Evolutionary conservation across 2,888 invertebrate genomes (phyloP).

Genomic region (Leptinotarsa tumamoca): DNA sequence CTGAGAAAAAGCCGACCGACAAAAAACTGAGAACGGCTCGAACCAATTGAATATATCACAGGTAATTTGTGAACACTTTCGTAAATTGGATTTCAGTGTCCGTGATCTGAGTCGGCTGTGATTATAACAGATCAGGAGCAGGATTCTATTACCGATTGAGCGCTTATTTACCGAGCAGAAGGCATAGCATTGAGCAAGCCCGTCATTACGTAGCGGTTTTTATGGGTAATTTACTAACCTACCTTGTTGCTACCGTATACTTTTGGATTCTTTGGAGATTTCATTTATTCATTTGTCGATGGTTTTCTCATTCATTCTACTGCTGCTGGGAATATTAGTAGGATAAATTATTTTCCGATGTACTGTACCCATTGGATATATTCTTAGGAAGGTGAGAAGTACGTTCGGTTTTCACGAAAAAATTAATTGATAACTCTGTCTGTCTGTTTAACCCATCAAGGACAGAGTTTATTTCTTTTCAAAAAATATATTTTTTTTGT

Average conservation of each 20-base stretch:
- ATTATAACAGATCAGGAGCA: slow-evolving; percentile 52
- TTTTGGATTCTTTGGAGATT: slow-evolving; percentile 37
- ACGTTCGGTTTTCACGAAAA: no score
- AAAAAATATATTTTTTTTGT: no score
- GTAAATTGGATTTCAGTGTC: slow-evolving; percentile 57
- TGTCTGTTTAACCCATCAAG: no score
- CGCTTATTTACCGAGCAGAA: slow-evolving; percentile 50
- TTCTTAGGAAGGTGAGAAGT: no score
- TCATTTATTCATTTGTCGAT: slow-evolving; percentile 37
- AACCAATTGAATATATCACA: slow-evolving; percentile 51
- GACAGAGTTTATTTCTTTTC: no score
- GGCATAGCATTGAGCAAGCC: slow-evolving; percentile 37
- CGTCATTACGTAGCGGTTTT: slow-evolving; percentile 54
- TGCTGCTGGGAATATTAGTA: not conserved
- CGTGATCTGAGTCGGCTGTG: slow-evolving; percentile 52
- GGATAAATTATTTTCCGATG: no score
- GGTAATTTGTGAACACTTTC: slow-evolving; percentile 58
- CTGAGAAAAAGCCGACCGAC: slow-evolving; percentile 23
- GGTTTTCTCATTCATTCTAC: slow-evolving; percentile 27
- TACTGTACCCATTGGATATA: no score
- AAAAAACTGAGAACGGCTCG: slow-evolving; percentile 40
- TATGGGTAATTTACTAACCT: slow-evolving; percentile 53
- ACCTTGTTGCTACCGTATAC: slow-evolving; percentile 54
- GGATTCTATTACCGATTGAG: slow-evolving; percentile 50
- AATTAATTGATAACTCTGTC: no score